A percentile compares a stretch with the other conserved stretches of the same genome.
phyloP scores from a whole-genome alignment of 2,888 invertebrate genomes.

The Orchesellides sinensis region DNA sequence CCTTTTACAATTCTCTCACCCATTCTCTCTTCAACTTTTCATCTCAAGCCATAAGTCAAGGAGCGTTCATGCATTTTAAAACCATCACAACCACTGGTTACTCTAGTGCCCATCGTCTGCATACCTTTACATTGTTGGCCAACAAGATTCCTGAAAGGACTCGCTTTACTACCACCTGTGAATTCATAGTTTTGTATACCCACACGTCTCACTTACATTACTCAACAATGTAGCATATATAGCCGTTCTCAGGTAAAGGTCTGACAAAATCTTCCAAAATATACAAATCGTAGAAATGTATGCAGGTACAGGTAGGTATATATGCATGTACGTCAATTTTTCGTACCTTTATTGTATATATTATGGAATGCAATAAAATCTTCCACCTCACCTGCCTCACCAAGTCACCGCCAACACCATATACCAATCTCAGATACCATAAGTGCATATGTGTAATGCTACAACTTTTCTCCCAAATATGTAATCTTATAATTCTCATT shows the following conservation, averaged over 20 bases:
- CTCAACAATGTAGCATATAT: too few relatives aligned
- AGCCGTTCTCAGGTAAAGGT: background rate
- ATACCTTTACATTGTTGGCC: background rate
- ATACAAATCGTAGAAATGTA: too few relatives aligned
- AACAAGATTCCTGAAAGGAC: background rate
- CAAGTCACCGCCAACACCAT: background rate
- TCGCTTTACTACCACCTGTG: background rate
- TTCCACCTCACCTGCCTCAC: conserved; percentile 16
- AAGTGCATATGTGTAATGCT: background rate
- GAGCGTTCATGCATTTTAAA: conserved; percentile 26
- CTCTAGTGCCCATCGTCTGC: background rate
- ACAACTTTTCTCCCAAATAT: background rate
- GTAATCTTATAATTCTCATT: conserved; percentile 19
- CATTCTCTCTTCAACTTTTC: conserved; percentile 26
- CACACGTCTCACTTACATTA: background rate
- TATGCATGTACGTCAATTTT: background rate
- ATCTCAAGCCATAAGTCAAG: background rate
- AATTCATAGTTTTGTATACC: background rate
- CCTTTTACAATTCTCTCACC: conserved; percentile 27
- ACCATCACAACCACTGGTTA: background rate
- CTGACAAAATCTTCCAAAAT: background rate
- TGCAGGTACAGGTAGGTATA: too few relatives aligned
- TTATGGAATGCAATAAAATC: background rate
- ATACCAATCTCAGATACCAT: background rate
- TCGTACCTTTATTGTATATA: background rate